Evolutionary conservation across 2,888 invertebrate genomes (phyloP), one percentile per base, ranked within the genome.

Genomic region (Dichetophora obliterata): DNA sequence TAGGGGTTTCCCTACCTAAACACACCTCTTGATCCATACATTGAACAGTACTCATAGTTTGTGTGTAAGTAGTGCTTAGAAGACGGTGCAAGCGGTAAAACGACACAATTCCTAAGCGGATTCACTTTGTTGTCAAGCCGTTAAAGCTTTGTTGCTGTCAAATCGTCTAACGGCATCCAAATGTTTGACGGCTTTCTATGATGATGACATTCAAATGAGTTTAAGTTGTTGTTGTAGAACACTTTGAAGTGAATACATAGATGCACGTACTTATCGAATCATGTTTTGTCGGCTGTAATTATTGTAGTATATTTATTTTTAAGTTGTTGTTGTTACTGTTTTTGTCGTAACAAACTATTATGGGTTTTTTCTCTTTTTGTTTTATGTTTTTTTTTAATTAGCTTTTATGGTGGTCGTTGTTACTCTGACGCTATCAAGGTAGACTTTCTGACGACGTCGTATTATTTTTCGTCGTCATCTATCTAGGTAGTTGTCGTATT

Each of bases 131-230:
- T 22, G 68, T 68, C 48, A 31, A 43, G 19, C 63, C 63, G 31
- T 63, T 54, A 19, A 63, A 24, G 31, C 31, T 14, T 63, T 63
- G 63, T 43, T 22, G 63, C 31, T 63, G 63, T 63, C 31, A 63
- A 63, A 27, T 11, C 14, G 22, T 68, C 48, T 24, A 68, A 43
- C 48, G 48, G 22, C 48, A 48, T 22, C 48, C 43, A 43, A 14
- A 48, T 63, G 63, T 63, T 63, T 68, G 68, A 68, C 48, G 48
- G 22, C 68, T 43, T 22, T 19, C 19, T 43, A n/a, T 63, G 61
- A 16, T 43, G 73, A 50, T 52, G 73, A 65, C 73, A 73, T 73
- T 73, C 73, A 52, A 73, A 73, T 73, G 73, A 63, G 73, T 52
- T 71, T 59, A 27, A 11, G 14, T 27, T 31, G 31, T 31, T 68